Base-by-base conservation (phyloP, 2,888 invertebrate species). In the Megamerina dolium region DNA sequence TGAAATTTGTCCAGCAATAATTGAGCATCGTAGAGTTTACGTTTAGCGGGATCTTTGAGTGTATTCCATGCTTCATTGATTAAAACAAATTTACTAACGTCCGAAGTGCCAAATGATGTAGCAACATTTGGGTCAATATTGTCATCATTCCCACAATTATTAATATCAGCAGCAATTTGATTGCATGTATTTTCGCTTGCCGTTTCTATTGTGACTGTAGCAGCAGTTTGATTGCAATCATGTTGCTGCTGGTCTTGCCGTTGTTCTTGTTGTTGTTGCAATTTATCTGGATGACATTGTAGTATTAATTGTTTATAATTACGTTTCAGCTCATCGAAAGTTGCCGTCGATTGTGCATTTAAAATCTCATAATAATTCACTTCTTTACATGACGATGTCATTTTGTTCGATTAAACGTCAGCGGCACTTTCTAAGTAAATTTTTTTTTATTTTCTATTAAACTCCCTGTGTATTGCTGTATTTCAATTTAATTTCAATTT, bases 51-150 rank as follows among this genome's bases (percentile, higher is more conserved):
- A 63, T 85, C 76, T 57, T 79, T 75, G 31, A 87, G 66, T 41
- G 78, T 74, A 53, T 80, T 77, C 83, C 85, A 87, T n/a, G 87
- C 87, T 59, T 79, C 75, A 59, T 81, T 80, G 49, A 87, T 76
- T 37, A 64, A 61, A 44, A 74, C 64, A 64, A 80, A 81, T 49
- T 67, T 37, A 23, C 43, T 50, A 49, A 50, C 41, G 38, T 39
- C 35, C 20, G 14, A n/a, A 23, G 36, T 16, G 35, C 20, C 41
- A 44, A 48, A 51, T 42, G 49, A 46, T 52, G 41, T 33, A 43
- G 14, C 41, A 32, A 2, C 5, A 34, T n/a, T 37, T 12, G 19
- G 42, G 30, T 45, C 44, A 17, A 37, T 33, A 41, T 37, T 38
- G 40, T 37, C 34, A 29, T 33, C 33, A 19, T 19, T 46, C 37